A percentile compares a stretch with the other conserved stretches of the same genome.
These are phyloP conservation scores for Diadromus collaris DNA, from an alignment of 2,888 invertebrate genomes.

Conservation along the genomic window DNA sequence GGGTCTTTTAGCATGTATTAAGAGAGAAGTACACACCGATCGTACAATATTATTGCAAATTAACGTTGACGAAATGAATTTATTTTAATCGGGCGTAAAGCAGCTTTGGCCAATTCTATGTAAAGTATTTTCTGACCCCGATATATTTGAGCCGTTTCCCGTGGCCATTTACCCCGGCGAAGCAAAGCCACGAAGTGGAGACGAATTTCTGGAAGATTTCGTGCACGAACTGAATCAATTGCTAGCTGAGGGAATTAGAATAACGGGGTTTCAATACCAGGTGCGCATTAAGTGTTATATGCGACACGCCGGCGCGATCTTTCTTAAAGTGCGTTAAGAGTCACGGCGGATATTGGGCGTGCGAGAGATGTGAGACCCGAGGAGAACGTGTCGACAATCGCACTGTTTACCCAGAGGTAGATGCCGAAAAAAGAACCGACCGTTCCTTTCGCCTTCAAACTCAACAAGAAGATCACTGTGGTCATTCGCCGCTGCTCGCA, in stretches of 20 bases:
- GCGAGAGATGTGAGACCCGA: constrained; percentile 57
- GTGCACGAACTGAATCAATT: constrained; percentile 19
- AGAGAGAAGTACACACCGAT: constrained; percentile 41
- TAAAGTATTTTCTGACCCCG: constrained; percentile 21
- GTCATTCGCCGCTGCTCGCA: constrained; percentile 24
- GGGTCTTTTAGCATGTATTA: constrained; percentile 45
- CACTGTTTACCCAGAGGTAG: constrained; percentile 38
- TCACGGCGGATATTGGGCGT: constrained; percentile 60
- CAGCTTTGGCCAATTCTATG: constrained; percentile 59
- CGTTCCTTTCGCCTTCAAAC: constrained; percentile 22
- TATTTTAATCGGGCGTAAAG: constrained; percentile 38
- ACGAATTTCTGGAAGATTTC: constrained; percentile 41
- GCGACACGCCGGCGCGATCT: constrained; percentile 19
- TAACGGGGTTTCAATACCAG: constrained; percentile 8
- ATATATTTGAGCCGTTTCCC: constrained; percentile 55
- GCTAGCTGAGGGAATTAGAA: constrained; percentile 12
- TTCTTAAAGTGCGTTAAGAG: constrained; percentile 59
- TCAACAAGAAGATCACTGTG: constrained; percentile 3
- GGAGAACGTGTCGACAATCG: constrained; percentile 41
- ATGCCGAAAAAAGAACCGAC: constrained; percentile 15
- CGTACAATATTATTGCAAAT: constrained; percentile 48
- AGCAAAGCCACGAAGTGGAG: constrained; percentile 44
- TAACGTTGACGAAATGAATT: constrained; percentile 56
- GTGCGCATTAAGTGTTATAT: constrained; percentile 50
- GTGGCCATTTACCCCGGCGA: constrained; percentile 55